Evolutionary conservation across 92 coral and sea anemone species (phyloP).

Genomic region (Parazoanthus darwini): DNA sequence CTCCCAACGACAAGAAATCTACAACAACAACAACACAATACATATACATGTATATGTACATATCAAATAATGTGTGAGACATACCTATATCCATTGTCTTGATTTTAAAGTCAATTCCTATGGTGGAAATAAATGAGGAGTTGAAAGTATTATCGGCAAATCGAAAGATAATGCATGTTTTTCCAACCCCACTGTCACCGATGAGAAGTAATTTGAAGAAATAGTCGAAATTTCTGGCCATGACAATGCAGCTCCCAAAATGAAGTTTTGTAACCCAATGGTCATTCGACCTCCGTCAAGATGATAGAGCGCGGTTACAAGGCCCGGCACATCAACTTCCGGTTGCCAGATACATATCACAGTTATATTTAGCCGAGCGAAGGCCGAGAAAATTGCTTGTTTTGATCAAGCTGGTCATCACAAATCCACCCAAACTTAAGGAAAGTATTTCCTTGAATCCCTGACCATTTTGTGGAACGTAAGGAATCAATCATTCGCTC

Average conservation of each 20-base stretch:
- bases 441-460: no score
- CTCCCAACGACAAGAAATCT: not conserved
- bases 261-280: not conserved
- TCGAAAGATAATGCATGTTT: constrained; percentile 88
- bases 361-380: no score
- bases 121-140: constrained; percentile 80
- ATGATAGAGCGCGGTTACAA: constrained; percentile 24
- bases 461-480: no score
- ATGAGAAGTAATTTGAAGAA: constrained; percentile 87
- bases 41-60: not conserved
- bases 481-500: no score
- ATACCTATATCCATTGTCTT: constrained; percentile 86
- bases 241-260: constrained; percentile 40
- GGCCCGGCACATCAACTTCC: constrained; percentile 34
- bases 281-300: not conserved
- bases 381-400: no score
- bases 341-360: not conserved
- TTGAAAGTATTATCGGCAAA: constrained; percentile 91
- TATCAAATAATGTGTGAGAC: constrained; percentile 7
- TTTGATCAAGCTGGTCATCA: no score
- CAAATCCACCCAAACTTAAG: no score
- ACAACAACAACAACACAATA: not conserved
- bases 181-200: constrained; percentile 96
- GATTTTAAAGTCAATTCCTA: constrained; percentile 94
- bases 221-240: constrained; percentile 93